These are phyloP conservation scores for Cepaea hortensis DNA, from an alignment of 2,888 invertebrate species.

Conservation along the genomic window DNA sequence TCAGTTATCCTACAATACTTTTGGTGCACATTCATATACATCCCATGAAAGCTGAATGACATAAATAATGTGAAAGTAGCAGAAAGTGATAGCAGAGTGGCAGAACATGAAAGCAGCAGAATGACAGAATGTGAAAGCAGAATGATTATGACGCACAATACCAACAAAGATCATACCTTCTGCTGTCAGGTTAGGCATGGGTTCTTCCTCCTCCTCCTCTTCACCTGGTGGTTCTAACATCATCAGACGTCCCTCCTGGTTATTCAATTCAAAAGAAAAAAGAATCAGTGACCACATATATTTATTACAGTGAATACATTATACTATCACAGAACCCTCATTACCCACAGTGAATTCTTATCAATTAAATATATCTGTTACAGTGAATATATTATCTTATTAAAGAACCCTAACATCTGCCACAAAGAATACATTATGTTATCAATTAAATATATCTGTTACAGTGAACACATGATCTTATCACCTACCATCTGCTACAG, in stretches of 20 bases:
- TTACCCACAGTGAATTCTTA: neutral
- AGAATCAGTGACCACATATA: neutral
- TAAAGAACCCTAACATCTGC: neutral
- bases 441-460: too few relatives aligned
- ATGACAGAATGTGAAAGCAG: too few relatives aligned
- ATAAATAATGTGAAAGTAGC: too few relatives aligned
- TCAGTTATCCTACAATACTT: too few relatives aligned
- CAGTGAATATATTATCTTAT: neutral
- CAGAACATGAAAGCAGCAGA: too few relatives aligned
- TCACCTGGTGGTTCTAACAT: conserved; percentile 90
- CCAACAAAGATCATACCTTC: conserved; percentile 33
- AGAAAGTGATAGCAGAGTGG: too few relatives aligned
- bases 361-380: too few relatives aligned
- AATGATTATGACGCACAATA: too few relatives aligned
- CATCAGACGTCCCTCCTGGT: conserved; percentile 82
- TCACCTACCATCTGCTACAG: too few relatives aligned
- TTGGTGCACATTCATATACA: too few relatives aligned
- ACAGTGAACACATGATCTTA: too few relatives aligned
- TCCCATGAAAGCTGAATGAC: too few relatives aligned
- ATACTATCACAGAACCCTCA: neutral
- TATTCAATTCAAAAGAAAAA: neutral
- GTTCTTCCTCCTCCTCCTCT: conserved; percentile 81
- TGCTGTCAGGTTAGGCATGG: conserved; percentile 50
- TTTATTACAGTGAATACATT: neutral
- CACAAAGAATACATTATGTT: neutral